Evolutionary conservation across 2,113 vertebrate species (phyloP).

Genomic region (Calyptomena viridis): DNA sequence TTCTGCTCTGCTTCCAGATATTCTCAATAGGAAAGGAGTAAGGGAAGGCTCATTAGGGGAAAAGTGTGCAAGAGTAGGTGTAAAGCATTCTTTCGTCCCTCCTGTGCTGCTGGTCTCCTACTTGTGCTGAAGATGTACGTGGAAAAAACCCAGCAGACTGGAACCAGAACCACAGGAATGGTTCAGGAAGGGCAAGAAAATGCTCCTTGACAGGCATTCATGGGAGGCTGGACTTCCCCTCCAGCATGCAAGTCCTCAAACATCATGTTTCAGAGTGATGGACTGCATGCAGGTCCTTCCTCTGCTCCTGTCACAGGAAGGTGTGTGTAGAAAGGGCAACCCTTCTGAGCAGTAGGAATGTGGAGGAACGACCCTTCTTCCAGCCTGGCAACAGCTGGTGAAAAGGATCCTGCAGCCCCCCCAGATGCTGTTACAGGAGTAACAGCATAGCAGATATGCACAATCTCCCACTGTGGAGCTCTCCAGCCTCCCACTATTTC

Average conservation of each 20-base stretch:
- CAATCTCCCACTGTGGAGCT: not conserved
- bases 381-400: not conserved
- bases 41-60: not conserved
- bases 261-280: accelerated
- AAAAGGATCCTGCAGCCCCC: not conserved
- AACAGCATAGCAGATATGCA: not conserved
- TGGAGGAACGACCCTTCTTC: not conserved
- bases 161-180: not conserved
- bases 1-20: not conserved
- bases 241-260: not conserved
- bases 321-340: not conserved
- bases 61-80: not conserved
- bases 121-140: not conserved
- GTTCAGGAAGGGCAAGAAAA: not conserved
- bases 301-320: not conserved
- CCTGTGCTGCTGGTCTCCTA: not conserved
- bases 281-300: accelerated
- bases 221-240: not conserved
- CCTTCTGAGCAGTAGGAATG: not conserved
- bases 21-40: not conserved
- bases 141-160: not conserved
- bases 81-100: not conserved
- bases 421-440: not conserved
- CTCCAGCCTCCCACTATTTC: not conserved
- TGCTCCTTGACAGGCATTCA: not conserved